Evolutionary conservation across 2,888 invertebrate species (phyloP), one percentile per base, ranked within the genome.

Genomic region (Andrena dorsata): DNA sequence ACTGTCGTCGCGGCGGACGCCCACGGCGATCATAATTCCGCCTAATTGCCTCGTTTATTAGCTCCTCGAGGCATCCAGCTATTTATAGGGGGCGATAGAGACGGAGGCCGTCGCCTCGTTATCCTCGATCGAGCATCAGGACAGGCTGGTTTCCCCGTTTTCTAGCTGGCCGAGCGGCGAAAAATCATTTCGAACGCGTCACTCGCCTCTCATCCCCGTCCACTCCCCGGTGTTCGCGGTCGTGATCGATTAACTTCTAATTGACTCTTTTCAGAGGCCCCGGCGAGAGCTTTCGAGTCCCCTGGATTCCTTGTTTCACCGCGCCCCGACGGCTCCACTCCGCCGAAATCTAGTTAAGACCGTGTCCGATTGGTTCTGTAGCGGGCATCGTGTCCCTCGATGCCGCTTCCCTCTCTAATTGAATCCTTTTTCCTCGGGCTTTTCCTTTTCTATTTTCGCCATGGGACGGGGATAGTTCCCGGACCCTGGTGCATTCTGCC

Each of bases 41-140:
- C 82, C 88, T 91, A 91, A 91, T 91, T 91, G 90, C 86, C 89
- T 87, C 86, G 88, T 88, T 91, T 90, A 91, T 91, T 90, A 90
- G 83, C 86, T 78, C 65, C 80, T 81, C 74, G 75, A 79, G 76
- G 72, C 85, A 79, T 86, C 82, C 85, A 80, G 83, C 84, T 88
- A 85, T 88, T 88, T 85, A 88, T 88, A 85, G 79, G 69, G 74
- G 61, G 51, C 78, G 76, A 74, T 58, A 60, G 51, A 32, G 47
- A 72, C 51, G 60, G 35, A 20, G 78, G n/a, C 70, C 69, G 23
- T 5, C n/a, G 20, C 13, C 8, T 6, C 26, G n/a, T 35, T 23
- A 13, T 56, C 51, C 71, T 28, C 60, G 30, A 56, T 16, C 35
- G 10, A 30, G 7, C 6, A 16, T 61, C 32, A 8, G 13, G 10